Evolutionary conservation across 2,888 invertebrate genomes (phyloP), one percentile per base, ranked within the genome.

Genomic region (Eremobia ochroleuca): DNA sequence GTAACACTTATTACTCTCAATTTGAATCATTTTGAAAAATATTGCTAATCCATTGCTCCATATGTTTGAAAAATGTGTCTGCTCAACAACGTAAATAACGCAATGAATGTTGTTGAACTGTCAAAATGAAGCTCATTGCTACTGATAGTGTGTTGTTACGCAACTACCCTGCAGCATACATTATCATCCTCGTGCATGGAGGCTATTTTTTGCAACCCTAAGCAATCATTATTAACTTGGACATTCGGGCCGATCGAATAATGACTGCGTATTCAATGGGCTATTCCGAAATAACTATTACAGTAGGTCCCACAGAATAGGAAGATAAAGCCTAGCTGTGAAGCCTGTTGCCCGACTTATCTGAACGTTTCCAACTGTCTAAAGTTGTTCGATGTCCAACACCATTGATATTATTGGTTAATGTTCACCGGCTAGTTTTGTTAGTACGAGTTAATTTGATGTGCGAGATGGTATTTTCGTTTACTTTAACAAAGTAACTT

Each of bases 311-410:
- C n/a, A 67, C 37, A 61, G 65, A 65, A 84, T 5, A 61, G 61
- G 59, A 40, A 87, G 82, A 88, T 85, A 88, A 88, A 76, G 69
- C 67, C 31, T 31, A n/a, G 13, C 61, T 58, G 2, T 78, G 87
- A 79, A 68, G 65, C 65, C 75, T 77, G 89, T 84, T 82, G 18
- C 59, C 18, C 25, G 73, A 85, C 70, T 87, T 88, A 88, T 88
- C 88, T 79, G 70, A 2, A 34, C 72, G 76, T 71, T 80, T 82
- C 83, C 77, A 87, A 85, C 85, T 88, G 89, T 88, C 82, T 31
- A 74, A 87, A 88, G 72, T 88, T 87, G 18, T 18, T 43, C 61
- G 46, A 31, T 40, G 64, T 52, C 28, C 65, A 55, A 13, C 18
- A 52, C 34, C 64, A 76, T 76, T 66, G 85, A 82, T 82, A 77